phyloP scores from a whole-genome alignment of 2,888 invertebrate species.

The Dasysyrphus albostriatus region DNA sequence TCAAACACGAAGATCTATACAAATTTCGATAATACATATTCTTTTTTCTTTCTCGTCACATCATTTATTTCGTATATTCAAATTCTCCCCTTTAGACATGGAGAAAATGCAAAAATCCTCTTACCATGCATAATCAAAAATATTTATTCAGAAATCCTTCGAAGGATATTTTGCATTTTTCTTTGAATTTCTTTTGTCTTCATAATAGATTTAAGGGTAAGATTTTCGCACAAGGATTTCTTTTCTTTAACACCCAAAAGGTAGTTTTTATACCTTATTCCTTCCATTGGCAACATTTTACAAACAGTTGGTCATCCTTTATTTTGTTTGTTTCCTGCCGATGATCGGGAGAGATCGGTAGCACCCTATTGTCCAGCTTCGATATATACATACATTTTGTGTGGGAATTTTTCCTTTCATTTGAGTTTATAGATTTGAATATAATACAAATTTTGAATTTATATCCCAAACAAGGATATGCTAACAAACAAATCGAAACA shows the following conservation, averaged over 20 bases:
- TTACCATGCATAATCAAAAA: conserved; percentile 75
- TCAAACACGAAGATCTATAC: conserved; percentile 54
- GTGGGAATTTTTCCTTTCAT: conserved; percentile 65
- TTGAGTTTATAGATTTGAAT: conserved; percentile 54
- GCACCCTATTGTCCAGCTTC: conserved; percentile 68
- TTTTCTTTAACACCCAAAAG: conserved; percentile 16
- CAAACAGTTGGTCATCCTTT: conserved; percentile 68
- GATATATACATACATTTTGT: conserved; percentile 25
- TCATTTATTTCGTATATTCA: conserved; percentile 42
- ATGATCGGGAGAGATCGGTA: conserved; percentile 51
- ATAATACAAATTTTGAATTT: conserved; percentile 39
- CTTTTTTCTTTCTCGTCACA: conserved; percentile 20
- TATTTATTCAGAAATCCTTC: conserved; percentile 56
- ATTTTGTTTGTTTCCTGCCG: conserved; percentile 44
- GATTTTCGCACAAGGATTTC: conserved; percentile 71
- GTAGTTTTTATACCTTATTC: conserved; percentile 33
- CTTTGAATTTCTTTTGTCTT: conserved; percentile 55
- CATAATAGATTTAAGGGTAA: conserved; percentile 71
- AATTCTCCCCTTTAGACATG: conserved; percentile 38
- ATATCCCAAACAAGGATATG: conserved; percentile 34
- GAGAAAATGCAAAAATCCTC: conserved; percentile 72
- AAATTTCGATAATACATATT: background rate
- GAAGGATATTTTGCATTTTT: conserved; percentile 70
- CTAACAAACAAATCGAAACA: background rate
- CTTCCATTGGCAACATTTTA: conserved; percentile 25